These are phyloP conservation scores for Chrysopilus asiliformis DNA, from an alignment of 2,888 invertebrate genomes.

Conservation along the genomic window DNA sequence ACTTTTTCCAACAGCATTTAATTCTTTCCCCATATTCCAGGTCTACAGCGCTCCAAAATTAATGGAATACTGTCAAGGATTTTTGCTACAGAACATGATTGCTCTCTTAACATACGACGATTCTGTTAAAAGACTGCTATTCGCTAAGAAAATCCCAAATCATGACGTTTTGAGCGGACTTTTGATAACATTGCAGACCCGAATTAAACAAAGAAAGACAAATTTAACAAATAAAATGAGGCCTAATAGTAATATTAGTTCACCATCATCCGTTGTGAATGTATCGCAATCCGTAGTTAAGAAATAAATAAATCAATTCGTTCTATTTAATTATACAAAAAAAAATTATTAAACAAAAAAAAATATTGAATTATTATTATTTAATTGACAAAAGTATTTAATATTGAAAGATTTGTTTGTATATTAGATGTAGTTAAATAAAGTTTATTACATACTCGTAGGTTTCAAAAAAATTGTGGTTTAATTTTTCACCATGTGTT, in stretches of 20 bases:
- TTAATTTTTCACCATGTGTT: too few relatives aligned
- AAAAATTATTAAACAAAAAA: too few relatives aligned
- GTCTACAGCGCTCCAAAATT: constrained; percentile 78
- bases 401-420: too few relatives aligned
- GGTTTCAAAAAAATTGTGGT: too few relatives aligned
- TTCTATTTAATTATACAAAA: too few relatives aligned
- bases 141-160: constrained; percentile 79
- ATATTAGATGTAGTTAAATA: too few relatives aligned
- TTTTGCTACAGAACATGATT: constrained; percentile 85
- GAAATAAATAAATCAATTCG: too few relatives aligned
- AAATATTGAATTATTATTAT: too few relatives aligned
- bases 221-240: constrained; percentile 8
- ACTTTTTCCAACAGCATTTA: too few relatives aligned
- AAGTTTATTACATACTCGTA: too few relatives aligned
- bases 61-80: constrained; percentile 81
- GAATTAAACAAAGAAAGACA: constrained; percentile 52
- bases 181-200: constrained; percentile 63
- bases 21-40: constrained; percentile 34
- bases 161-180: constrained; percentile 79
- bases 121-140: constrained; percentile 73
- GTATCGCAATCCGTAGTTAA: constrained; percentile 8
- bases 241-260: constrained; percentile 9
- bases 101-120: constrained; percentile 83
- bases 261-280: constrained; percentile 10
- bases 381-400: too few relatives aligned